Base-by-base conservation (phyloP, 1,140 invertebrate species). In the Meloidogyne hapla region DNA sequence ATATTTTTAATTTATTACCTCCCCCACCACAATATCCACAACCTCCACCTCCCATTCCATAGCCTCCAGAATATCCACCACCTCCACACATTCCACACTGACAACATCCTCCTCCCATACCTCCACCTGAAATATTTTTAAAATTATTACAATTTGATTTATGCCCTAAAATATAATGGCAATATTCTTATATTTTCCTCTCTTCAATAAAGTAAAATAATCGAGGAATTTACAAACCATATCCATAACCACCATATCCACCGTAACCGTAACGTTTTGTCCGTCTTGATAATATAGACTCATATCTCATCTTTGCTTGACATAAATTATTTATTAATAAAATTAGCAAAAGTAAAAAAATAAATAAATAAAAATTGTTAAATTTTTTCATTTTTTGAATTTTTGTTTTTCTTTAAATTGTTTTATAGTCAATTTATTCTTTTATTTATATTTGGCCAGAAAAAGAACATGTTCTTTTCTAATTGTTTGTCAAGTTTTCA, bases 251-350 rank as follows among this genome's bases (percentile, higher is more conserved):
- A n/a, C 48, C 48, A 56, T 56, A 56, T 56, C 48, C 48, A 6
- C 48, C 48, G 12, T 56, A 56, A 5, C 48, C 48, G n/a, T 56
- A 56, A n/a, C 48, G 48, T 56, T 56, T 56, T n/a, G 18, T 56
- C 8, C 48, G 18, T n/a, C 48, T 56, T 8, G 48, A 56, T n/a
- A 56, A 56, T 56, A 56, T 18, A n/a, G 48, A 56, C n/a, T 56
- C 48, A 56, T 56, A 56, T n/a, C 48, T n/a, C 48, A 56, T 56
- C n/a, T 56, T n/a, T 56, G 48, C n/a, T 56, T 56, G 48, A 18
- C 48, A 56, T n/a, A 56, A 56, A n/a, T 56, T n/a, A n/a, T n/a
- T 56, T 56, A 56, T n/a, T n/a, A 56, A 56, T n/a, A 56, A 56
- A 56, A 56, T 56, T 5, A 56, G 18, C 48, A 56, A 56, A 56